Evolutionary conservation across 1,140 invertebrate species (phyloP).

Genomic region (Laupala kohalensis): DNA sequence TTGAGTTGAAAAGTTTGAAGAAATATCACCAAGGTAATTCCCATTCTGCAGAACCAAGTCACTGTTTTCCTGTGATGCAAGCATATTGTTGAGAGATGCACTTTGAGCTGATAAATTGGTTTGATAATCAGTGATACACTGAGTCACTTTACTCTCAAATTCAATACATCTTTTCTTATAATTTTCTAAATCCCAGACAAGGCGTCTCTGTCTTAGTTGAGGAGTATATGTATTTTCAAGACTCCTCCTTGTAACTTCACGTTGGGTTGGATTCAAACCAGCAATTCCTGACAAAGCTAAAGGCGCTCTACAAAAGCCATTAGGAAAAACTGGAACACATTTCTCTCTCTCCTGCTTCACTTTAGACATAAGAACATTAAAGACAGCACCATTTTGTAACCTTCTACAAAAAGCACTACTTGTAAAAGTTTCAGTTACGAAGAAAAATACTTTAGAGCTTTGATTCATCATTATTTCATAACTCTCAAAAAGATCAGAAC

Average conservation of each 20-base stretch:
- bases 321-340: conserved; percentile 14
- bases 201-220: not conserved
- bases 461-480: conserved; percentile 13
- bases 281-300: conserved; percentile 12
- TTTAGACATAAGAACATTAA: conserved; percentile 5
- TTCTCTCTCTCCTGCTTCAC: conserved; percentile 11
- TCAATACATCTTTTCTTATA: not conserved
- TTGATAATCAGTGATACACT: too few relatives aligned
- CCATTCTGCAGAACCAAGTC: too few relatives aligned
- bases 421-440: conserved; percentile 6
- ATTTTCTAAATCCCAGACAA: not conserved
- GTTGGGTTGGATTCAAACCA: conserved; percentile 3
- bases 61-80: too few relatives aligned
- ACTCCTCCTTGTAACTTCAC: not conserved
- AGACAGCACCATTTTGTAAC: conserved; percentile 13
- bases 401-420: conserved; percentile 1
- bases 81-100: too few relatives aligned
- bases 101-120: too few relatives aligned
- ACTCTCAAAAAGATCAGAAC: conserved; percentile 8
- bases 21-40: too few relatives aligned
- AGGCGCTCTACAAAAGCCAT: conserved; percentile 7
- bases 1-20: too few relatives aligned
- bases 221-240: not conserved
- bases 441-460: conserved; percentile 14
- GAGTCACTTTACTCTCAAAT: not conserved